Evolutionary conservation across 2,888 invertebrate species (phyloP), one percentile per base, ranked within the genome.

Genomic region (Gymnoscelis rufifasciata): DNA sequence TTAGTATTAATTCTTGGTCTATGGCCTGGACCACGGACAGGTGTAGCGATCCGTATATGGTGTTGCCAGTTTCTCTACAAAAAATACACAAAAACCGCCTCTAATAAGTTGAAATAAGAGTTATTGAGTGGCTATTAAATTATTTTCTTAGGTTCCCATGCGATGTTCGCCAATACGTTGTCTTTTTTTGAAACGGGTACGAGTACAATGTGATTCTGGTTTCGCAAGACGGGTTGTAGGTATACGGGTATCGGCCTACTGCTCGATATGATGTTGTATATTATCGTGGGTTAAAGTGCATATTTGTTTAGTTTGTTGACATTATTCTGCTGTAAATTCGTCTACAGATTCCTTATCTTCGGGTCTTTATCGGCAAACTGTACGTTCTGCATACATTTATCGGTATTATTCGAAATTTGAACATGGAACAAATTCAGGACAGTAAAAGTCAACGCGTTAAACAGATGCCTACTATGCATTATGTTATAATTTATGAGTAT

Each of bases 181-280:
- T 79, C 70, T 68, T 70, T 66, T 71, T 66, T 61, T 73, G 68
- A 80, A 81, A 83, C 88, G 78, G 74, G 88, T 84, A 19, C 19
- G 19, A 19, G 19, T 81, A 82, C 86, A 79, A 79, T 77, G 76
- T 77, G 75, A 82, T 87, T 87, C 87, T 84, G 86, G 87, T 86
- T 87, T 80, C 74, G 80, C 86, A 78, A 83, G 80, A 71, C 71
- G 74, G 80, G 77, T 79, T 68, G 77, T 76, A 79, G 73, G 76
- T 74, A 49, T 49, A 40, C 38, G 71, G 80, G 78, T 79, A 54
- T 51, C 43, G 43, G 38, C 37, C 47, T 45, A 47, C 54, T 47
- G 51, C 56, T 47, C 30, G 36, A 50, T 49, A 14, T 43, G 38
- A 27, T 29, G 35, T 38, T 42, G 33, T 43, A 7, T 41, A 37